Base-by-base conservation (phyloP, 2,888 invertebrate species). In the Priocnemis perturbator region DNA sequence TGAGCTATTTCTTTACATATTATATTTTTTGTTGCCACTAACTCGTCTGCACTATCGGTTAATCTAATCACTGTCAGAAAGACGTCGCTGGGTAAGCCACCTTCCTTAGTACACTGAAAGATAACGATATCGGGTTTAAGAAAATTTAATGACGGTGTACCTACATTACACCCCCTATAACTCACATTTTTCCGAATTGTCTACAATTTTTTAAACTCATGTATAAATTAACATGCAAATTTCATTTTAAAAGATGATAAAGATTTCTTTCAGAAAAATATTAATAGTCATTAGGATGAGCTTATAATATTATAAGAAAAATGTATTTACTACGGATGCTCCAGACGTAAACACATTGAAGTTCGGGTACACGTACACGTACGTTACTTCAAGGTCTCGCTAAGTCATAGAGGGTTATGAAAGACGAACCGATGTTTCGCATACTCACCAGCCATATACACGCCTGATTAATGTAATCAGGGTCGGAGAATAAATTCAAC, bases 401-500 rank as follows among this genome's bases (percentile, higher is more conserved):
- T 37, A 9, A 5, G 37, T 37, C 7, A 37, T 37, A 37, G 37
- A 9, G 37, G 14, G 11, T 11, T 37, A 37, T 5, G 7, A 37
- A 37, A 5, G 2, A 11, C 37, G 37, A 11, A 37, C 7, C 37
- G 2, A 37, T 9, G 37, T 37, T 9, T 11, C 20, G 55, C 21
- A 37, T 69, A 91, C 94, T 92, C 89, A 97, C 97, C 92, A 95
- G 92, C 94, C 95, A 96, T 84, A 97, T 93, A 85, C 97, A 94
- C 73, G 94, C 93, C 89, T 96, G 95, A 90, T 98, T 98, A 79
- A 98, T 94, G 87, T 95, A 97, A 91, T 97, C 97, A 60, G 98
- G 97, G 90, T 97, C 96, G 53, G 96, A 94, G 70, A 96, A 88
- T 77, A 95, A 89, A 84, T 93, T 92, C 58, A 96, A 90, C 47